Conservation (phyloP, 2,113 vertebrate genomes). For the Myotis lucifugus region DNA sequence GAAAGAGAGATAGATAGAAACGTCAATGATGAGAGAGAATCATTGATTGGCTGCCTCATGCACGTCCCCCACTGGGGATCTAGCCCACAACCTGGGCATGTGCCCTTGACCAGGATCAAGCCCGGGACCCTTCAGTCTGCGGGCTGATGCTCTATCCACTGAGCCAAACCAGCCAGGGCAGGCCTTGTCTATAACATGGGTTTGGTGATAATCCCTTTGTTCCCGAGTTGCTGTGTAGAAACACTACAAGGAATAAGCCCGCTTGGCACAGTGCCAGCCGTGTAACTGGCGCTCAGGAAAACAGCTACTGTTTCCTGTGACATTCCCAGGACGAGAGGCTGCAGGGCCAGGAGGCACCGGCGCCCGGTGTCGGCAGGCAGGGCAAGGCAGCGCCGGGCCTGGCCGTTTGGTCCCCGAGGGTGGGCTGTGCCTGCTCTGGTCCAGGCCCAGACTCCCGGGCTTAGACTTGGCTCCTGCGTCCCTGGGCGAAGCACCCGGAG, state of each 20-base stretch:
- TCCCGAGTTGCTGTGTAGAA: background rate
- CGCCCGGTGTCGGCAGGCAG: background rate
- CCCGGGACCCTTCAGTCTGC: too few relatives aligned
- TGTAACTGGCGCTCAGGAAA: background rate
- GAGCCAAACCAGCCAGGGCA: too few relatives aligned
- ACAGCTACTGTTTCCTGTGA: accelerated
- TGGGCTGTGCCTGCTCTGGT: background rate
- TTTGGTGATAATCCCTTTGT: too few relatives aligned
- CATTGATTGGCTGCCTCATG: too few relatives aligned
- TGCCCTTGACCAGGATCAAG: too few relatives aligned
- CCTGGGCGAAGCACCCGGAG: background rate
- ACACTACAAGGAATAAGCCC: accelerated
- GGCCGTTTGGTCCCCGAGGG: background rate
- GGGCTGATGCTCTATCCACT: too few relatives aligned
- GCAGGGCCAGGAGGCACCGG: background rate
- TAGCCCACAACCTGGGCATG: too few relatives aligned
- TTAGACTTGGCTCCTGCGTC: background rate
- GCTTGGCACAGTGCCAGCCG: too few relatives aligned
- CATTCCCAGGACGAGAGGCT: background rate
- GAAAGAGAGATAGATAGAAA: too few relatives aligned
- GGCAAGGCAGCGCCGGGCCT: too few relatives aligned
- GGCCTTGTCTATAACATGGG: background rate
- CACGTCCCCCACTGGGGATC: too few relatives aligned
- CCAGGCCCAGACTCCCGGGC: background rate
- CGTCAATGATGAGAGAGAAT: too few relatives aligned